Conservation (phyloP, 2,113 vertebrate species). For the Platysteira castanea region DNA sequence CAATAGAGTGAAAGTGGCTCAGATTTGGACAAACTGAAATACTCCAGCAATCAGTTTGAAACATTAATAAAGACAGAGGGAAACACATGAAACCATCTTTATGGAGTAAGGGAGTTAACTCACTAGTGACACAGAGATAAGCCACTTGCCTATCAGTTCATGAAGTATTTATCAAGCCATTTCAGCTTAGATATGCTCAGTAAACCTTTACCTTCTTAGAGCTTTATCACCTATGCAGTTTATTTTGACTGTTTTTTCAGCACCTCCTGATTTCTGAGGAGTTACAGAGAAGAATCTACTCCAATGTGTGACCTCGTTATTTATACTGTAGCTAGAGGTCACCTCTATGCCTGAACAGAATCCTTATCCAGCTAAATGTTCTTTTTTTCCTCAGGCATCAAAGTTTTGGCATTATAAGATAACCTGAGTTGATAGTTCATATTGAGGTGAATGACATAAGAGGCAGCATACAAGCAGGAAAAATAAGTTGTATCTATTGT, state of each 20-base stretch:
- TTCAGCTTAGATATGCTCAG: conserved; percentile 4
- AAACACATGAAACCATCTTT: not conserved
- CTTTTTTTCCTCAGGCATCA: not conserved
- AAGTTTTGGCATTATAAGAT: not conserved
- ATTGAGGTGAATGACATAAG: not conserved
- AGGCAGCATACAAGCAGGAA: not conserved
- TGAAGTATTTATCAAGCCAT: not conserved
- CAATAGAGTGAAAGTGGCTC: not conserved
- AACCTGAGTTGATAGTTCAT: conserved; percentile 4
- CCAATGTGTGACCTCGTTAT: not conserved
- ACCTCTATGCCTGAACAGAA: not conserved
- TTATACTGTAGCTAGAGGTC: conserved; percentile 9
- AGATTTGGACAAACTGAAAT: not conserved
- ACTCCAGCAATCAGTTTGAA: not conserved
- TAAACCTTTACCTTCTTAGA: not conserved
- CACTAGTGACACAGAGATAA: not conserved
- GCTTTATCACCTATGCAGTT: not conserved
- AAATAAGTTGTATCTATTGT: not conserved
- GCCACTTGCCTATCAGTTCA: not conserved
- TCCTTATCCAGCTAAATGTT: not conserved
- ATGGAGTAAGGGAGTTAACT: not conserved
- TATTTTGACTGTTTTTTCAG: not conserved
- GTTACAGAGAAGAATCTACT: not conserved
- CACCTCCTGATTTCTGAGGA: not conserved
- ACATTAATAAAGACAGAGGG: not conserved